These are phyloP conservation scores for Thalpophila matura DNA, from an alignment of 2,888 invertebrate genomes.

Conservation along the genomic window DNA sequence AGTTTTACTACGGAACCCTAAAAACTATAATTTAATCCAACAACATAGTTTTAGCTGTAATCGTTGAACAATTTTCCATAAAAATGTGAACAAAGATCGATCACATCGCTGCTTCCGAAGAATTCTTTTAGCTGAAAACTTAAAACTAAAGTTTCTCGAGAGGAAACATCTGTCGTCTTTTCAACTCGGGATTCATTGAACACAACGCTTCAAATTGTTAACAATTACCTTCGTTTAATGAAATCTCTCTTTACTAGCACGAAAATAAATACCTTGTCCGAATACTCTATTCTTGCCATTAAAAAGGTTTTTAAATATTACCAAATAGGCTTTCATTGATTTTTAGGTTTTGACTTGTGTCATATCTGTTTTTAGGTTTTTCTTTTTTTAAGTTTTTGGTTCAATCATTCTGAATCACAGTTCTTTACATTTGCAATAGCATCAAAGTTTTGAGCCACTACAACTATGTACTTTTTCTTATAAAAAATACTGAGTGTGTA, in stretches of 20 bases:
- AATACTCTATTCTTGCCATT: slow-evolving; percentile 22
- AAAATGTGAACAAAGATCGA: slow-evolving; percentile 52
- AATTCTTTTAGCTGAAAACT: slow-evolving; percentile 66
- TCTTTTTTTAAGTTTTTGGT: background rate
- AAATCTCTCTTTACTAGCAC: slow-evolving; percentile 51
- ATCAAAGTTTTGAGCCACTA: background rate
- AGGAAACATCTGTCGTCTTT: slow-evolving; percentile 73
- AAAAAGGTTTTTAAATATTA: slow-evolving; percentile 6
- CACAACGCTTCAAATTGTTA: slow-evolving; percentile 61
- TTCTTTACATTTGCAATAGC: background rate
- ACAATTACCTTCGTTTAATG: slow-evolving; percentile 60
- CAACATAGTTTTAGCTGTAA: slow-evolving; percentile 1
- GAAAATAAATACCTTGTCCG: slow-evolving; percentile 43
- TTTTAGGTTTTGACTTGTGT: slow-evolving; percentile 5
- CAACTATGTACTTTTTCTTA: background rate
- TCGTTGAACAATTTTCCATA: slow-evolving; percentile 30
- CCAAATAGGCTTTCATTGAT: background rate
- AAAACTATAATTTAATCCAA: background rate
- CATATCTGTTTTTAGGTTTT: background rate
- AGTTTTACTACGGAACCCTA: too few relatives aligned
- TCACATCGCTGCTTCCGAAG: slow-evolving; percentile 43
- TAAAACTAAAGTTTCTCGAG: slow-evolving; percentile 61
- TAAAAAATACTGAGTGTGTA: background rate
- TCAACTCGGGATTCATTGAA: slow-evolving; percentile 68
- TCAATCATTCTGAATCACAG: background rate